phyloP scores from a whole-genome alignment of 2,113 vertebrate genomes.

The Chlorodrepanis virens region DNA sequence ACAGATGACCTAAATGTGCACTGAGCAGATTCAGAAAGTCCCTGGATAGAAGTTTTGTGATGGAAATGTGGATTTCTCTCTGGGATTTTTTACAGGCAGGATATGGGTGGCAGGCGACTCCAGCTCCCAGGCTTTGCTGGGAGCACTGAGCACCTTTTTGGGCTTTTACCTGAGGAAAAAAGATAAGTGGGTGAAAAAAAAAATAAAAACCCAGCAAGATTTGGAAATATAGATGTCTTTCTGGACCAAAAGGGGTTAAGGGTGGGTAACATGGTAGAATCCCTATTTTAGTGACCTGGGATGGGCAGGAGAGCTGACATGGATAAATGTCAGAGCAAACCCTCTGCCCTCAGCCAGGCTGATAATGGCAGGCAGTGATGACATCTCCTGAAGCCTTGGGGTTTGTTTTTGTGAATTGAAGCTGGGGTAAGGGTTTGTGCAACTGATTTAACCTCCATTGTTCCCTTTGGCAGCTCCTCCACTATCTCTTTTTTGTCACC shows the following conservation, averaged over 20 bases:
- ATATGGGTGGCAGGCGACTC: accelerated
- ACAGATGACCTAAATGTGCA: conserved; percentile 42
- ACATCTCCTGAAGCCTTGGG: background rate
- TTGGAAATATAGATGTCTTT: background rate
- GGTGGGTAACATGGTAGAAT: accelerated
- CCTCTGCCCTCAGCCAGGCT: background rate
- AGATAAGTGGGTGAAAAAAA: too few relatives aligned
- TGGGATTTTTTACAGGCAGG: background rate
- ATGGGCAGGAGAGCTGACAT: background rate
- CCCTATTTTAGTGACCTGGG: background rate
- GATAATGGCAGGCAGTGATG: background rate
- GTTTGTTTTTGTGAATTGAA: background rate
- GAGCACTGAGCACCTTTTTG: background rate
- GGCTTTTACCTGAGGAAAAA: background rate
- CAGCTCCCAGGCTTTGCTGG: background rate
- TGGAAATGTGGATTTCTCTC: background rate
- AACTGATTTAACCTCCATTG: background rate
- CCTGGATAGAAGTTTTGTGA: background rate
- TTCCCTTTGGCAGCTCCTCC: background rate
- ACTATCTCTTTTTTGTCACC: background rate
- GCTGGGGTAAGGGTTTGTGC: background rate
- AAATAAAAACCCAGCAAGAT: background rate
- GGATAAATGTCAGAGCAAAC: background rate
- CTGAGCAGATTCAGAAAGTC: background rate
- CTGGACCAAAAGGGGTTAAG: background rate